Evolutionary conservation across 2,113 vertebrate species (phyloP), one percentile per base, ranked within the genome.

Genomic region (Cranoglanis bouderius): DNA sequence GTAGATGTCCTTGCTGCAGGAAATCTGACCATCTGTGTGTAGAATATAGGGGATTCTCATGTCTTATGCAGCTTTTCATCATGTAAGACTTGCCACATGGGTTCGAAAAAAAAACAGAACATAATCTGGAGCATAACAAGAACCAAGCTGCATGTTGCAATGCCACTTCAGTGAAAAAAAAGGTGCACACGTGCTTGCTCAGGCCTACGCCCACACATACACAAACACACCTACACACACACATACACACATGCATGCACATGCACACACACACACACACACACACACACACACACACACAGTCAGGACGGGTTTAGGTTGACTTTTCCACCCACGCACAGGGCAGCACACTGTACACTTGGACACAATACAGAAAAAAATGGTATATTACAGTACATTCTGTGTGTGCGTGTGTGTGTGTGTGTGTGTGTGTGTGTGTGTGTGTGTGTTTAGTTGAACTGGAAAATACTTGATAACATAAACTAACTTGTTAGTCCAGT

Each of bases 111-210:
- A 40, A 63, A 82, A 16, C 8, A 72, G 51, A 72, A 49, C 75
- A 63, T 35, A 82, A 80, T 75, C 77, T 85, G 55, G 49, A 84
- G 40, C n/a, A 40, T 55, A 67, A 85, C 55, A 85, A 18, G 4
- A 61, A 40, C 57, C 49, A 40, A 72, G 75, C 53, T 88, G 77
- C 26, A 83, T 72, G 85, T 88, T 90, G 87, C 72, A 88, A 88
- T 88, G 59, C 53, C 70, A 88, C 49, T 51, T 87, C 88, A 91
- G 85, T 83, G 57, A 72, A 77, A 83, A 81, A 90, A 74, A 78
- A 78, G 57, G 32, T 49, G 38, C 40, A 80, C 80, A 84, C 46
- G 38, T 67, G 85, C 67, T 81, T 59, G 46, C 55, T 86, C 26
- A 35, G 70, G 65, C 43, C 55, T 83, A 70, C 74, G 4, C 86